These are phyloP conservation scores for Punctoribates punctum DNA, from an alignment of 2,888 invertebrate species.

Conservation along the genomic window DNA sequence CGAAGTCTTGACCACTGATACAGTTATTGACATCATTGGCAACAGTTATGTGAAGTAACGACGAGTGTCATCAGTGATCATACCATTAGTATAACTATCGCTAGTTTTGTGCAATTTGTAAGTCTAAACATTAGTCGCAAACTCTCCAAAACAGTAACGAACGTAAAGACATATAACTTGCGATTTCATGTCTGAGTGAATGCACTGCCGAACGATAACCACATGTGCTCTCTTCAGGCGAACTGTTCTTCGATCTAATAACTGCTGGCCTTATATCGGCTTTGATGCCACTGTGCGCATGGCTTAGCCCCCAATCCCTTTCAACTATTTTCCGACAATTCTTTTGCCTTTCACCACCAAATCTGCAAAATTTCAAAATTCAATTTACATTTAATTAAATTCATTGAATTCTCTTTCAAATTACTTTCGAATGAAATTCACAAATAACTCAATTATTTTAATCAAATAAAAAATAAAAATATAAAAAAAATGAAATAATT, in stretches of 20 bases:
- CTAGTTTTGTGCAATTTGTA: conserved; percentile 20
- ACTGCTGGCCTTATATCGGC: conserved; percentile 23
- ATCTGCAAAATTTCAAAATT: not conserved
- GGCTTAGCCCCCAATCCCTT: not conserved
- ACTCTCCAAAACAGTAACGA: not conserved
- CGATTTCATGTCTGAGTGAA: conserved; percentile 15
- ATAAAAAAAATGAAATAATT: not conserved
- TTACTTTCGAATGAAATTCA: not conserved
- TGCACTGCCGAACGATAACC: conserved; percentile 11
- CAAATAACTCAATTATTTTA: conserved; percentile 8
- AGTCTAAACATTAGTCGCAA: conserved; percentile 16
- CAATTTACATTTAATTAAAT: conserved; percentile 9
- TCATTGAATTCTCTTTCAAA: not conserved
- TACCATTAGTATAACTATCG: conserved; percentile 4
- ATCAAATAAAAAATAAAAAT: not conserved
- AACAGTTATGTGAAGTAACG: conserved; percentile 8
- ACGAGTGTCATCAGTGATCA: not conserved
- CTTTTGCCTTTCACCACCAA: not conserved
- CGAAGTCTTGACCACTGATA: not conserved
- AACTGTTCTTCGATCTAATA: conserved; percentile 34
- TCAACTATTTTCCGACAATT: conserved; percentile 8
- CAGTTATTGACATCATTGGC: conserved; percentile 20
- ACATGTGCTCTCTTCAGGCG: conserved; percentile 14
- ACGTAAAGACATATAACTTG: conserved; percentile 7
- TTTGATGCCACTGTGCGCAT: conserved; percentile 3